A percentile compares a stretch with the other conserved stretches of the same genome.
Conservation (phyloP, 2,113 vertebrate genomes). For the Leucoraja erinaceus region DNA sequence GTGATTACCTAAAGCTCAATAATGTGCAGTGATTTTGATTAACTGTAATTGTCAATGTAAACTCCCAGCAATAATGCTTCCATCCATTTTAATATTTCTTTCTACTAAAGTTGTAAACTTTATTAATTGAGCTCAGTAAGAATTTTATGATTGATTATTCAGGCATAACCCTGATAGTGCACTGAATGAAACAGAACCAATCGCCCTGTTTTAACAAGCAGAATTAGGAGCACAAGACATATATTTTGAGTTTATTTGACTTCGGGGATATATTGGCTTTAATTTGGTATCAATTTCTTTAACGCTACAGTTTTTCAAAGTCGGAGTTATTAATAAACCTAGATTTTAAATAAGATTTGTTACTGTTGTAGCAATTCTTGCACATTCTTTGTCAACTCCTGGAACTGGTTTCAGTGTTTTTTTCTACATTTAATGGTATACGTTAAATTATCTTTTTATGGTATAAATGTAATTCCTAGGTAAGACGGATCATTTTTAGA, state of each 20-base stretch:
- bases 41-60: conserved; percentile 7
- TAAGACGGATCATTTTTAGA: background rate
- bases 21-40: background rate
- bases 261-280: background rate
- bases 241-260: background rate
- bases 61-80: background rate
- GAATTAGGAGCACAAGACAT: background rate
- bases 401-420: background rate
- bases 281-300: background rate
- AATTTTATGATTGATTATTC: background rate
- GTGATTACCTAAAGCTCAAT: background rate
- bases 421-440: background rate
- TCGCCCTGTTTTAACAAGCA: background rate
- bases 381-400: background rate
- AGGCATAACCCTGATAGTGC: background rate
- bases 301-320: background rate
- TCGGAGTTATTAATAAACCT: background rate
- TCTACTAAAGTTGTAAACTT: background rate
- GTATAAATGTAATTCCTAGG: background rate
- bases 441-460: background rate
- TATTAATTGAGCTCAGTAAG: background rate
- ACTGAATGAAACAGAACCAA: background rate
- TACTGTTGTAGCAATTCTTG: background rate
- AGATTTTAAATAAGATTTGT: background rate
- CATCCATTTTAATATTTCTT: background rate